Evolutionary conservation across 1,140 invertebrate species (phyloP).

Genomic region (Caenorhabditis latens): DNA sequence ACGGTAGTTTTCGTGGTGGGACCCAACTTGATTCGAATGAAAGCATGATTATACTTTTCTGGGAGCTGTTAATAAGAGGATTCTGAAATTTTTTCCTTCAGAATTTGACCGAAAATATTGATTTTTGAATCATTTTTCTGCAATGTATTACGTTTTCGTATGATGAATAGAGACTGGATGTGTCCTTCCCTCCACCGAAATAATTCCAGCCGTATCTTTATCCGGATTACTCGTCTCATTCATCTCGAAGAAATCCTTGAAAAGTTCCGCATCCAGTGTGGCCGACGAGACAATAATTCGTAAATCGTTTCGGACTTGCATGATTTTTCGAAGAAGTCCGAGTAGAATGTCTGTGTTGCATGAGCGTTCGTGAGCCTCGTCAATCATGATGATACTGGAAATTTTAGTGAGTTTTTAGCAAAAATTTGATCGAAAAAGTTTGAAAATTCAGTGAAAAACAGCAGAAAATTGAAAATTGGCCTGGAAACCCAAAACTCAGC

Average conservation of each 20-base stretch:
- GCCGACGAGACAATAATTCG: conserved; percentile 92
- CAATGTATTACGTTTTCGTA: no score
- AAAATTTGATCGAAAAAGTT: neutral
- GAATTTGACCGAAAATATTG: neutral
- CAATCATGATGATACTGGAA: conserved; percentile 88
- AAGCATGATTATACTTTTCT: no score
- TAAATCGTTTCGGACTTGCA: conserved; percentile 68
- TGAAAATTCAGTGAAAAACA: no score
- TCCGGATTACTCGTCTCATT: conserved; percentile 79
- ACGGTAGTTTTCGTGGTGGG: no score
- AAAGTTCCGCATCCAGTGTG: conserved; percentile 89
- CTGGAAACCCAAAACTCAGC: no score
- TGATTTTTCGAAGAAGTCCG: conserved; percentile 84
- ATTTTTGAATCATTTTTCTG: no score
- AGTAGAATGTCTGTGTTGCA: conserved; percentile 93
- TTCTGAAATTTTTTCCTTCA: no score
- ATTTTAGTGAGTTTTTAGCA: neutral
- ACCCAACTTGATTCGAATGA: no score
- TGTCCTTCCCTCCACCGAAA: conserved; percentile 89
- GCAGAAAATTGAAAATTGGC: no score
- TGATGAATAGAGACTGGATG: conserved; percentile 92
- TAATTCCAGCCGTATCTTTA: conserved; percentile 85
- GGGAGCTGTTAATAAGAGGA: no score
- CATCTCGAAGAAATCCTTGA: conserved; percentile 90
- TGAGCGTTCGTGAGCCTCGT: conserved; percentile 96